A percentile compares a stretch with the other conserved stretches of the same genome.
Conservation (phyloP, 2,113 vertebrate species). For the Gnathonemus echidnorhynchus region DNA sequence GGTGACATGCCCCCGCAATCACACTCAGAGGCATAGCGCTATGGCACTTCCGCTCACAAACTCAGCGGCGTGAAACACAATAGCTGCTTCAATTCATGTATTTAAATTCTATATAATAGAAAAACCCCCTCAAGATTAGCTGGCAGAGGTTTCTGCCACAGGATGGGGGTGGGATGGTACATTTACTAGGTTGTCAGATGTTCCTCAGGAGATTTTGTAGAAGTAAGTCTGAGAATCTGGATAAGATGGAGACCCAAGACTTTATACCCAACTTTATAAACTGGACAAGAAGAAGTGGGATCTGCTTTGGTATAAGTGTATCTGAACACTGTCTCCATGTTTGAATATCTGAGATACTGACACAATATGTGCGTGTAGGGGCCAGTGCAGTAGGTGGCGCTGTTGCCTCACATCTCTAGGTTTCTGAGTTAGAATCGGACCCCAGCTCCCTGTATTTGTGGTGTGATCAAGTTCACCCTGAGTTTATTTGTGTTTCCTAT, state of each 20-base stretch:
- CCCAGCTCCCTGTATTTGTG: not conserved
- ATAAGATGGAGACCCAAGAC: not conserved
- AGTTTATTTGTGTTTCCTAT: not conserved
- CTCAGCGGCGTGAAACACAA: not conserved
- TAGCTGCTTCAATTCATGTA: not conserved
- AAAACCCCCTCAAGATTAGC: not conserved
- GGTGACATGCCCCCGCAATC: not conserved
- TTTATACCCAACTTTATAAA: no score
- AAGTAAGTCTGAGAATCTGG: not conserved
- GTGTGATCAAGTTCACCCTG: not conserved
- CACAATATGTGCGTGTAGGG: not conserved
- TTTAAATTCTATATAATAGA: not conserved
- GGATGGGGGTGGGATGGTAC: not conserved
- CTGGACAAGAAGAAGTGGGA: not conserved
- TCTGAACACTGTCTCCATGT: not conserved
- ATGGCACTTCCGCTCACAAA: not conserved
- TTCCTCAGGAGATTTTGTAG: not conserved
- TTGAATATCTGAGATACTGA: not conserved
- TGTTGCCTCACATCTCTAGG: not conserved
- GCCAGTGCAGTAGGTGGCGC: not conserved
- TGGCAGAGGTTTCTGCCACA: not conserved
- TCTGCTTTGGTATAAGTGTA: not conserved
- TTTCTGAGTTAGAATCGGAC: not conserved
- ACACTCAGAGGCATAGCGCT: not conserved
- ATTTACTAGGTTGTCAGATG: not conserved